Evolutionary conservation across 2,113 vertebrate genomes (phyloP).

Genomic region (Capreolus pygargus): DNA sequence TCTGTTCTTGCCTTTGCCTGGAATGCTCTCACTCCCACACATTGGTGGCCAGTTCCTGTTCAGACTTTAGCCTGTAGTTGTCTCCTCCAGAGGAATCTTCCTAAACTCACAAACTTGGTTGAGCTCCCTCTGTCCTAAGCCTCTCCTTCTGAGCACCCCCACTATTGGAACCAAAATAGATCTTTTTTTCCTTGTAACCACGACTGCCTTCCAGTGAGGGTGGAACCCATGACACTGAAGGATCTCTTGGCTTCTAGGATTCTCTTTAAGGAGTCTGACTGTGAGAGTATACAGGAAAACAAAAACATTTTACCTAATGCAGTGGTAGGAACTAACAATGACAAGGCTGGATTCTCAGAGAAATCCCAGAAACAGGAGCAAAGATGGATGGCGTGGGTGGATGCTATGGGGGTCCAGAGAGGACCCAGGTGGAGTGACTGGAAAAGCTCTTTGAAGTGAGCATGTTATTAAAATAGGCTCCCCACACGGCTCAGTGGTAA

Average conservation of each 20-base stretch:
- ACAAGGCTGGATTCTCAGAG: not conserved
- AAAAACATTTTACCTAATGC: not conserved
- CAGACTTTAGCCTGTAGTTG: not conserved
- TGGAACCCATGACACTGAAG: not conserved
- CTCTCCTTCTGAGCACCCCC: not conserved
- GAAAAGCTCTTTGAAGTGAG: not conserved
- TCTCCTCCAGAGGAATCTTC: not conserved
- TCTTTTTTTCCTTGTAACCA: not conserved
- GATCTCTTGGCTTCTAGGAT: not conserved
- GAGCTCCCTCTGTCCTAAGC: not conserved
- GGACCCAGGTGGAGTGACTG: not conserved
- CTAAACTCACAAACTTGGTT: not conserved
- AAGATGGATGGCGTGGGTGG: not conserved
- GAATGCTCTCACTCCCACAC: not conserved
- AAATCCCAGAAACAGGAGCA: not conserved
- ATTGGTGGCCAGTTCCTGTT: not conserved
- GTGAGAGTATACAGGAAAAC: not conserved
- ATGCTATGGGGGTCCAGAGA: no score
- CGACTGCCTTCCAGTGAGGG: not conserved
- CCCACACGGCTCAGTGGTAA: no score
- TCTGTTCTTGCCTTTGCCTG: not conserved
- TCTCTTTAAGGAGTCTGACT: not conserved
- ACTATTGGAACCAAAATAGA: not conserved
- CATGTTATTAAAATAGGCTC: not conserved
- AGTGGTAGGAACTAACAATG: not conserved